Conservation (phyloP, 2,113 vertebrate genomes). For the Urocolius indicus region DNA sequence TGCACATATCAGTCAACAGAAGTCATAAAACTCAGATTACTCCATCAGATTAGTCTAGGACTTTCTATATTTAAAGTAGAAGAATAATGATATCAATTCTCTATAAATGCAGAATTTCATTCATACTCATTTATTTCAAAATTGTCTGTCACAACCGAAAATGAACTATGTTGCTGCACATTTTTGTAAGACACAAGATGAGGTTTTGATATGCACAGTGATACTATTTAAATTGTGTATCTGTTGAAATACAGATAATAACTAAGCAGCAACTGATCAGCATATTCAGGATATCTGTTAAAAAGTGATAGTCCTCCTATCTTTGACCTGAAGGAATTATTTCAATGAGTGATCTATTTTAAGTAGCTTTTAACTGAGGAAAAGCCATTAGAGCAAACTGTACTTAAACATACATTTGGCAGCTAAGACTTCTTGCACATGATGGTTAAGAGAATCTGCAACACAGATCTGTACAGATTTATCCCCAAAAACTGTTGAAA, state of each 20-base stretch:
- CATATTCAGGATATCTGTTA: neutral
- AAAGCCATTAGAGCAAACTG: neutral
- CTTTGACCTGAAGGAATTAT: neutral
- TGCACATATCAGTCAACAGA: neutral
- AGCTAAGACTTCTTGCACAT: neutral
- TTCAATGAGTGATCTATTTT: neutral
- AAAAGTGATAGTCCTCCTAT: neutral
- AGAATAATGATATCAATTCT: neutral
- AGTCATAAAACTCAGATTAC: neutral
- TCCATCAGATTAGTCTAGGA: neutral
- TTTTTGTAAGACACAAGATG: neutral
- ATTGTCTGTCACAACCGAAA: neutral
- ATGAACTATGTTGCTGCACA: neutral
- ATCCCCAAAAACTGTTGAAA: neutral
- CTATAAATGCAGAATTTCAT: neutral
- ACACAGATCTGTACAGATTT: neutral
- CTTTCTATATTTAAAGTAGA: neutral
- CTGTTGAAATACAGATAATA: neutral
- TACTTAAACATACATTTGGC: neutral
- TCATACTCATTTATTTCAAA: neutral
- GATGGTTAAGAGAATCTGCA: neutral
- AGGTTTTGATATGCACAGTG: neutral
- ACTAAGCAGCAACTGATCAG: neutral
- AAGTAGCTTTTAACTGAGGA: neutral
- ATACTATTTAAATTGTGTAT: neutral